Conservation (phyloP, 2,797 vertebrate species). For the Kryptopterus vitreolus region DNA sequence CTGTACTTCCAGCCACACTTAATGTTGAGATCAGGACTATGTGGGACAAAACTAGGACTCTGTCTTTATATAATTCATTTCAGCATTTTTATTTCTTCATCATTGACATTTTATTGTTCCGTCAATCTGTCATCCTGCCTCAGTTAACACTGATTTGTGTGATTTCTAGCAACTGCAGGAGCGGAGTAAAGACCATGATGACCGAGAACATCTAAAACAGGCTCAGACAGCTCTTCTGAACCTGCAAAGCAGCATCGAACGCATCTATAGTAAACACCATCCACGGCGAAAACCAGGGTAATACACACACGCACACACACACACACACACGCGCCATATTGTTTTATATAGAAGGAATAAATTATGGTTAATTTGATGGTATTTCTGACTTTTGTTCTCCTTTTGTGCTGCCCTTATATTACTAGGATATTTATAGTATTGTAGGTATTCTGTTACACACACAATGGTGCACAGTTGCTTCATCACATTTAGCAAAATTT, state of each 20-base stretch:
- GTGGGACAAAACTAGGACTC: neutral
- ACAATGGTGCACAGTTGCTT: neutral
- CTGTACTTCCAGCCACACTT: no score
- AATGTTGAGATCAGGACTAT: no score
- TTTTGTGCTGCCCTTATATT: no score
- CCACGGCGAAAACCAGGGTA: conserved; percentile 91
- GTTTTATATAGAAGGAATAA: neutral
- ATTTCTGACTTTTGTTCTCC: neutral
- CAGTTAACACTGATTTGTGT: neutral
- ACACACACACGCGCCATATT: no score
- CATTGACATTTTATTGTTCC: neutral
- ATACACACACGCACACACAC: neutral
- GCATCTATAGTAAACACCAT: conserved; percentile 91
- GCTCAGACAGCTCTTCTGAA: conserved; percentile 96
- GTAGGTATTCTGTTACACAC: neutral
- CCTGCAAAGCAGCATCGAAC: conserved; percentile 93
- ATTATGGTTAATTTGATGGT: neutral
- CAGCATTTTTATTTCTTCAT: neutral
- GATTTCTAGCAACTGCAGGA: conserved; percentile 88
- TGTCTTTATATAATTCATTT: neutral
- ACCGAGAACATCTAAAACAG: conserved; percentile 93
- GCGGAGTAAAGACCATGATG: conserved; percentile 90
- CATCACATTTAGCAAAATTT: neutral
- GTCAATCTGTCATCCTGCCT: neutral
- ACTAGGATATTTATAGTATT: neutral